Evolutionary conservation across 2,888 invertebrate genomes (phyloP), one percentile per base, ranked within the genome.

Genomic region (Psococerastis gibbosa): DNA sequence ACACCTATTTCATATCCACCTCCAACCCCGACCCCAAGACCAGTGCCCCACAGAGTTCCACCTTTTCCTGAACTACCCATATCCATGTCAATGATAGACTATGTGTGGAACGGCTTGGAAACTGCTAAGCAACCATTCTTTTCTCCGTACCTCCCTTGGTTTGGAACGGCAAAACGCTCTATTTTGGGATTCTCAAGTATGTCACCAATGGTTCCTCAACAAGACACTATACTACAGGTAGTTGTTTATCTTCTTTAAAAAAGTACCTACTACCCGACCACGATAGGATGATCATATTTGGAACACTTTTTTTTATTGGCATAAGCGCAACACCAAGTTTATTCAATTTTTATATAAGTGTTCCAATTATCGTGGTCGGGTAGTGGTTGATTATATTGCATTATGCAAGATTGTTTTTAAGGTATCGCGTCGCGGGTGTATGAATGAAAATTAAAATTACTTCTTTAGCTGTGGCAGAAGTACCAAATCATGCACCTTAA

Each of bases 1-100:
- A n/a, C 48, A 17, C 38, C 38, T 18, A 49, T 45, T 13, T 43
- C 48, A 5, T 48, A 49, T 42, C 49, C 49, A 11, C 43, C 51
- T 13, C 52, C 52, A 41, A 45, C 48, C 38, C 47, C 52, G 35
- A 54, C 60, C 53, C 49, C 60, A 23, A 59, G 58, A 48, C 60
- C 63, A 2, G 56, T 63, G n/a, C 59, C 64, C 46, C 63, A 67
- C 2, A 51, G 66, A 46, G 65, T 70, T 9, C 67, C 70, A 0
- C 65, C 66, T 11, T 67, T 68, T 49, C 66, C 69, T 41, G 67
- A 70, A 50, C 53, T 63, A 11, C 57, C 69, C 2, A 53, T 75
- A 45, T 73, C 74, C 0, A 61, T 80, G 34, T 75, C 81, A 0
- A 74, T 82, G 6, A 81, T 84, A 58, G 84, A 84, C 61, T 82